phyloP scores from a whole-genome alignment of 64 coral and sea anemone genomes.

The Montipora sp. region DNA sequence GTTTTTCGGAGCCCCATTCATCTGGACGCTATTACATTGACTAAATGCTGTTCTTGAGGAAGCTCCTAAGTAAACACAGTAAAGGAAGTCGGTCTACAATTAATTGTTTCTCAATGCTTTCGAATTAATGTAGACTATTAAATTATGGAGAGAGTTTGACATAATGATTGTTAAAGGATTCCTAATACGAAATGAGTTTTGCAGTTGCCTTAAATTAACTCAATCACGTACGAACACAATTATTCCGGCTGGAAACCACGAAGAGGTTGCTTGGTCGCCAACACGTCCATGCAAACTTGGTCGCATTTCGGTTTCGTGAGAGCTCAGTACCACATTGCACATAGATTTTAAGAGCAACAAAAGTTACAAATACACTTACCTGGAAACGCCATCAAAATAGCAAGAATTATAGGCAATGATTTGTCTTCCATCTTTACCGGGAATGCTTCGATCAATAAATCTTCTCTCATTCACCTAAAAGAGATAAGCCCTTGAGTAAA shows the following conservation, averaged over 20 bases:
- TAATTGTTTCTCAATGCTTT: no score
- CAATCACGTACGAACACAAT: no score
- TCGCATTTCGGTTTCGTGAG: no score
- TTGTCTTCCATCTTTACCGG: slow-evolving; percentile 1
- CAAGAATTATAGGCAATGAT: background rate
- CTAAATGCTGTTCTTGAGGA: no score
- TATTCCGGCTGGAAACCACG: no score
- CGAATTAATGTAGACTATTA: no score
- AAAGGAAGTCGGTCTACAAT: no score
- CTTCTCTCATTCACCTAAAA: background rate
- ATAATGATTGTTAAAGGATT: background rate
- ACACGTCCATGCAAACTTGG: no score
- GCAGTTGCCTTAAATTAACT: background rate
- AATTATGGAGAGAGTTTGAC: background rate
- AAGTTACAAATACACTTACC: background rate
- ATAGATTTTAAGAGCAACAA: background rate
- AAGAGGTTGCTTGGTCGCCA: no score
- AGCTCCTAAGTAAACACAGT: no score
- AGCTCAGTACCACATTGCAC: background rate
- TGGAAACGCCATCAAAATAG: background rate
- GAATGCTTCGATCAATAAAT: background rate
- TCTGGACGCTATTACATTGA: no score
- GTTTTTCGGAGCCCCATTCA: background rate
- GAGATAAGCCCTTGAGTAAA: slow-evolving; percentile 36
- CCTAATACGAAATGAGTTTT: background rate